Base-by-base conservation (phyloP, 1,140 invertebrate species). In the Neuroterus valhalla region DNA sequence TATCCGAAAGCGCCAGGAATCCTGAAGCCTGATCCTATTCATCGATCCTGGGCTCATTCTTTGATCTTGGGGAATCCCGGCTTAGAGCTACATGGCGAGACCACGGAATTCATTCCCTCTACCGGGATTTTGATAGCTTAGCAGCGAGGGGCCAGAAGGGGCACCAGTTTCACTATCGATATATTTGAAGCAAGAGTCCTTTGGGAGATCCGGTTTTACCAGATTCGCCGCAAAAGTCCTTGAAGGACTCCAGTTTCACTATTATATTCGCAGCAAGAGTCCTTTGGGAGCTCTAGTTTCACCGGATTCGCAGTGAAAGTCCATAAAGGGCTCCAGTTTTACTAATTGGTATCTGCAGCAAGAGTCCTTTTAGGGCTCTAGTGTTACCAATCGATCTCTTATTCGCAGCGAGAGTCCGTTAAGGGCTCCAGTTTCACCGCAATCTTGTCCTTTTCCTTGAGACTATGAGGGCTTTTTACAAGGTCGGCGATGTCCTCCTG, bases 401-500 rank as follows among this genome's bases (percentile, higher is more conserved):
- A 87, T 84, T 90, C 89, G 82, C 89, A 89, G 68, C 89, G 88
- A 48, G 89, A 89, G 68, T 90, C 89, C 75, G 88, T 85, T 6
- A 90, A 75, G n/a, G 89, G 89, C 68, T 90, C 89, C 17, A 90
- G 81, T 72, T 90, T 90, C 50, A 90, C 89, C 43, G 89, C 86
- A n/a, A 90, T 88, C 72, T 90, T 90, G 75, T 90, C 89, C 78
- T 90, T 90, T 81, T 89, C 89, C 77, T 89, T 89, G 70, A 89
- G 86, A 31, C 84, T 83, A 77, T 90, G 87, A 1, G 92, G 90
- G 74, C 87, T 90, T 77, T 93, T 93, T 0, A 93, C 92, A 71
- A 93, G 84, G 52, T 92, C 92, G 74, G 92, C 91, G 69, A 93
- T 92, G 72, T 93, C 92, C 79, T 92, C 92, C 78, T 92, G 92